Evolutionary conservation across 2,888 invertebrate species (phyloP).

Genomic region (Eupithecia dodoneata): DNA sequence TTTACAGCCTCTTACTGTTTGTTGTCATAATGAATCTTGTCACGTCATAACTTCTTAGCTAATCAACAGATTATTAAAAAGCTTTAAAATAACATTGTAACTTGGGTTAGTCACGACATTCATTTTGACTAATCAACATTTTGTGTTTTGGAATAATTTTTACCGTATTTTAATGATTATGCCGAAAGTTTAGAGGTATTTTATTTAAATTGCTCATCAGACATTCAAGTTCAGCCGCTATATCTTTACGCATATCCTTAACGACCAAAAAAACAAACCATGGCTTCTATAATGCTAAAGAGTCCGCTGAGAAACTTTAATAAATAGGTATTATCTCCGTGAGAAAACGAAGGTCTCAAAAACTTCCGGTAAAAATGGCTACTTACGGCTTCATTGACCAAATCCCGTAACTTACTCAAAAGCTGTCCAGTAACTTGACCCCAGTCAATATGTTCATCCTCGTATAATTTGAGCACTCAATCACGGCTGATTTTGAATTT

Average conservation of each 20-base stretch:
- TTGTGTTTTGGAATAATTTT: conserved; percentile 11
- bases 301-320: conserved; percentile 11
- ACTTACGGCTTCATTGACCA: conserved; percentile 22
- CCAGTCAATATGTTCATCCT: conserved; percentile 33
- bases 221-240: not conserved
- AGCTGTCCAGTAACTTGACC: conserved; percentile 27
- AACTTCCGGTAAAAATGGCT: conserved; percentile 22
- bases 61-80: conserved; percentile 23
- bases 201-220: not conserved
- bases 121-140: conserved; percentile 27
- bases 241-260: not conserved
- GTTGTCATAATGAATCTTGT: conserved; percentile 20
- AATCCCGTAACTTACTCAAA: conserved; percentile 26
- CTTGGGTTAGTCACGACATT: conserved; percentile 13
- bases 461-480: conserved; percentile 49
- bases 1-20: conserved; percentile 18
- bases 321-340: conserved; percentile 17
- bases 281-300: conserved; percentile 11
- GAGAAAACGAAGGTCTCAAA: conserved; percentile 20
- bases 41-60: conserved; percentile 20
- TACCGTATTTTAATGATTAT: not conserved
- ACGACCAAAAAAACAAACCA: not conserved
- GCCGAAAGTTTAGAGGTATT: not conserved
- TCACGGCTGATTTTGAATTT: conserved; percentile 56
- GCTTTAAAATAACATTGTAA: conserved; percentile 21